phyloP scores from a whole-genome alignment of 1,140 invertebrate genomes.

The Hycleus cichorii region DNA sequence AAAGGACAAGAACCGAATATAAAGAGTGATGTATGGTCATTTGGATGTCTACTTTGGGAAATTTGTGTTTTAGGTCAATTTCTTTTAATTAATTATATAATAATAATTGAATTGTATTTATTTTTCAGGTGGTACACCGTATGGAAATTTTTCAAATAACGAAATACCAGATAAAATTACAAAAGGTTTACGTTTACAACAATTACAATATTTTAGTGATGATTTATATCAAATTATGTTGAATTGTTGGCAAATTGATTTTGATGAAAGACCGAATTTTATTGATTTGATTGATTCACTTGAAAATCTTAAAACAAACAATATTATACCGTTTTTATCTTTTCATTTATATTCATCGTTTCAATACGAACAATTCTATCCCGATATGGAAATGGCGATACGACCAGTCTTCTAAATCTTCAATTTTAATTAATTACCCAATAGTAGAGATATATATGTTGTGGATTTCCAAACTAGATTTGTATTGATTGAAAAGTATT shows the following conservation, averaged over 20 bases:
- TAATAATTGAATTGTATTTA: constrained; percentile 7
- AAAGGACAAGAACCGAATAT: constrained; percentile 54
- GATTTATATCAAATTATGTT: constrained; percentile 75
- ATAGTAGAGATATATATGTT: too few relatives aligned
- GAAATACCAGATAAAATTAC: constrained; percentile 63
- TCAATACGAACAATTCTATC: constrained; percentile 37
- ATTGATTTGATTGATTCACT: constrained; percentile 47
- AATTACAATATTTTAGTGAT: constrained; percentile 63
- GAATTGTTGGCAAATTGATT: constrained; percentile 78
- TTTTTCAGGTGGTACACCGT: constrained; percentile 62
- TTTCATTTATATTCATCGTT: constrained; percentile 33
- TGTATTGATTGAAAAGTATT: too few relatives aligned
- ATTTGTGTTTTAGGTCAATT: constrained; percentile 60
- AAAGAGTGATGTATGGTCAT: constrained; percentile 77
- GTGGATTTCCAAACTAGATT: too few relatives aligned
- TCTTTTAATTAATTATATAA: constrained; percentile 4
- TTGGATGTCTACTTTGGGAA: constrained; percentile 76
- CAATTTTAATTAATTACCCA: too few relatives aligned
- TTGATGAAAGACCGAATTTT: constrained; percentile 68
- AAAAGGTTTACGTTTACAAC: constrained; percentile 60
- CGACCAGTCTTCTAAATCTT: constrained; percentile 26
- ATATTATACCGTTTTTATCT: constrained; percentile 19
- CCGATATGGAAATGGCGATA: constrained; percentile 32
- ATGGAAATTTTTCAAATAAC: constrained; percentile 55
- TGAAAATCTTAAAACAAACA: constrained; percentile 23